Evolutionary conservation across 2,888 invertebrate genomes (phyloP), one percentile per base, ranked within the genome.

Genomic region (Lapara coniferarum): DNA sequence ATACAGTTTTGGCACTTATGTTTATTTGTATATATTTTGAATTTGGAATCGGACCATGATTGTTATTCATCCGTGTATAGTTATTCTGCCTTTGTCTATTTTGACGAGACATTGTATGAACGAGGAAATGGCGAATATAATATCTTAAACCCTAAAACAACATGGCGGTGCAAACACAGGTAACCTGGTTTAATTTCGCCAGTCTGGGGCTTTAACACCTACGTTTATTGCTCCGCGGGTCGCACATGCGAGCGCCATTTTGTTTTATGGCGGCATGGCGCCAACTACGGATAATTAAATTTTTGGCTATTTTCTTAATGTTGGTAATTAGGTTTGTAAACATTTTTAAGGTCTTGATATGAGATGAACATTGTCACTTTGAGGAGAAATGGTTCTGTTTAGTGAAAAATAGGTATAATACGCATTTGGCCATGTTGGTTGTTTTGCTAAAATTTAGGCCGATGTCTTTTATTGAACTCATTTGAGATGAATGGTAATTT

Each of bases 101-200:
- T 56, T 56, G 12, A 13, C 10, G 19, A 13, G n/a, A 10, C 10
- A 19, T 46, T 63, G 13, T 14, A 13, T 63, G 46, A 16, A 46
- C 59, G 46, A 44, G 37, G 13, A 68, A 37, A 57, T 12, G 16
- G 8, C 49, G 57, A 68, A 52, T 68, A 59, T 58, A 52, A 68
- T 58, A 16, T 67, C 49, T 67, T 58, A 68, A 72, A 63, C 69
- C 70, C 69, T 71, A 71, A 68, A 71, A 69, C 59, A 66, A 69
- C 68, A 51, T 51, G 63, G 53, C 44, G 63, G 46, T 66, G 71
- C 71, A 76, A 74, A 76, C 75, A 73, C 51, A 66, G n/a, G 37
- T 70, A 73, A 55, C 76, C 76, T 72, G 74, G 73, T 73, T 76
- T 63, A 58, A 63, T 69, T 69, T 63, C 63, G 63, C 63, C 49